Evolutionary conservation across 2,797 vertebrate genomes (phyloP).

Genomic region (Spinibarbus caldwelli): DNA sequence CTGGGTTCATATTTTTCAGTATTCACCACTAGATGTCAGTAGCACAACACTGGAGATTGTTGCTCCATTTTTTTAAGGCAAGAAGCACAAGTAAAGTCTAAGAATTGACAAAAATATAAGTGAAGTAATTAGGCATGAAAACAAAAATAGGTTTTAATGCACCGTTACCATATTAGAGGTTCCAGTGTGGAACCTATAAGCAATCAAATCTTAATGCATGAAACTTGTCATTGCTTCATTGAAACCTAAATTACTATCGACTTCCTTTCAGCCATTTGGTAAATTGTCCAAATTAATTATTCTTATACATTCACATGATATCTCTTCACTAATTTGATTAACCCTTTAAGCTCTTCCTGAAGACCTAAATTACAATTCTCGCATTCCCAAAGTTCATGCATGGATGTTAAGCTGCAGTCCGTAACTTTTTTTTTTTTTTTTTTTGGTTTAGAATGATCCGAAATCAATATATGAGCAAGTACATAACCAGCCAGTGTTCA

Average conservation of each 20-base stretch:
- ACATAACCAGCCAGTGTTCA: too few relatives aligned
- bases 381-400: background rate
- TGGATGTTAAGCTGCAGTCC: too few relatives aligned
- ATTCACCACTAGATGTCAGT: constrained; percentile 82
- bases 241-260: background rate
- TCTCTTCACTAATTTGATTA: background rate
- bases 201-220: background rate
- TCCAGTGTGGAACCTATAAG: background rate
- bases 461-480: too few relatives aligned
- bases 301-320: background rate
- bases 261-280: background rate
- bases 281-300: background rate
- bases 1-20: background rate
- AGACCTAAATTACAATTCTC: background rate
- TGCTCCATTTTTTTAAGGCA: background rate
- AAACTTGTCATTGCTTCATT: background rate
- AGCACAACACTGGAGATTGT: constrained; percentile 58
- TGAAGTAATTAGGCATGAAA: background rate
- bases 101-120: background rate
- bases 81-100: background rate
- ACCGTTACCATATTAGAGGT: background rate
- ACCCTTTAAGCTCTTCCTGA: background rate
- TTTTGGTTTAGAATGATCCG: too few relatives aligned
- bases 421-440: too few relatives aligned
- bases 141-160: background rate